phyloP scores from a whole-genome alignment of 2,888 invertebrate genomes.

The Ashinkailepas kermadecensis region DNA sequence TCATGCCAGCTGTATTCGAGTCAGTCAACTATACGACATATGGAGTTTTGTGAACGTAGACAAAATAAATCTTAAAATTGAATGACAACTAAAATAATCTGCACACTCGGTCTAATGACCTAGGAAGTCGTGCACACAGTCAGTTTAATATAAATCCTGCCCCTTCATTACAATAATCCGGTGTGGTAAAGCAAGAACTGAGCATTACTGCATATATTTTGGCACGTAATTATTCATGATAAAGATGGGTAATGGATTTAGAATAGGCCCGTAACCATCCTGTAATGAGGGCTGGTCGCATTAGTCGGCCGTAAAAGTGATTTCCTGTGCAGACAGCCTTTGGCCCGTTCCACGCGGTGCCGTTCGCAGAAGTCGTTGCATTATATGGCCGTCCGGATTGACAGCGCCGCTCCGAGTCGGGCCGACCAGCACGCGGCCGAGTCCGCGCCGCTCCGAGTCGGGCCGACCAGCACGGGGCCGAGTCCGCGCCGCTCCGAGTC shows the following conservation, averaged over 20 bases:
- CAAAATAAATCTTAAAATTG: too few species aligned
- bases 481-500: too few species aligned
- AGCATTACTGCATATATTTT: constrained; percentile 1
- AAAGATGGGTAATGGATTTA: not conserved
- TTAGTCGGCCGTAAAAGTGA: not conserved
- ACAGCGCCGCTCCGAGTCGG: too few species aligned
- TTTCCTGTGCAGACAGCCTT: not conserved
- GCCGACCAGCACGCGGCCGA: too few species aligned
- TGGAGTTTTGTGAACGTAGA: too few species aligned
- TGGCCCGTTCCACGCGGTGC: not conserved
- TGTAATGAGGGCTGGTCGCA: not conserved
- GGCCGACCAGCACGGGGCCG: too few species aligned
- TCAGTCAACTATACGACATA: too few species aligned
- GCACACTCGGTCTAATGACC: too few species aligned
- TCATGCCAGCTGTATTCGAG: too few species aligned
- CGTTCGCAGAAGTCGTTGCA: not conserved
- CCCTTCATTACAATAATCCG: not conserved
- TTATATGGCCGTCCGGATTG: not conserved
- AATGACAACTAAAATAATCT: too few species aligned
- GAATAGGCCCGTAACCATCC: not conserved
- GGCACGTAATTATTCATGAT: constrained; percentile 2
- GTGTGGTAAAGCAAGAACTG: not conserved
- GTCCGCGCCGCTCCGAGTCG: too few species aligned
- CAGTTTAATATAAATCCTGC: not conserved
- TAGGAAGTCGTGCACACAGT: too few species aligned